phyloP scores from a whole-genome alignment of 2,888 invertebrate genomes.

The Vanessa cardui region DNA sequence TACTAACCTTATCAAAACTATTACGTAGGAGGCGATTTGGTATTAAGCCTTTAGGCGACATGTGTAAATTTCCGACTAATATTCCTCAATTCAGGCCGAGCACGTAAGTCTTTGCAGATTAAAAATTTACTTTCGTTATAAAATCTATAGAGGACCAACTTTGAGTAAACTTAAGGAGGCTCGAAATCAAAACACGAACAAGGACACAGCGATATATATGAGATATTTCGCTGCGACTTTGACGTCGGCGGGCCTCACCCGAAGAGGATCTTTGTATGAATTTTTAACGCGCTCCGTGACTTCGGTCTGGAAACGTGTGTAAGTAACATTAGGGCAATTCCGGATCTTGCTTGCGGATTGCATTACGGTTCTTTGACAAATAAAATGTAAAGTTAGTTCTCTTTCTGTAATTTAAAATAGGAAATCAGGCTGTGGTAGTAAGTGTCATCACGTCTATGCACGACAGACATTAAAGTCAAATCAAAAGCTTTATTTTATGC shows the following conservation, averaged over 20 bases:
- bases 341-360: slow-evolving; percentile 17
- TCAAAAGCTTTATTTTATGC: too few relatives aligned
- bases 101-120: too few relatives aligned
- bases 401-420: not conserved
- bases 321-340: slow-evolving; percentile 18
- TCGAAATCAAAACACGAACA: slow-evolving; percentile 1
- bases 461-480: too few relatives aligned
- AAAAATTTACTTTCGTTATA: too few relatives aligned
- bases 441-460: too few relatives aligned
- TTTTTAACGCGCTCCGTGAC: slow-evolving; percentile 25
- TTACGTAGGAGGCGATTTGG: too few relatives aligned
- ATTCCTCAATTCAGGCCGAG: too few relatives aligned
- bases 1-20: too few relatives aligned
- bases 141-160: too few relatives aligned
- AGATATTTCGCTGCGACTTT: not conserved
- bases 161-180: not conserved
- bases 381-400: not conserved
- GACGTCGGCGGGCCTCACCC: slow-evolving; percentile 14
- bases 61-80: too few relatives aligned
- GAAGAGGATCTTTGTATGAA: slow-evolving; percentile 19
- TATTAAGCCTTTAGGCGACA: too few relatives aligned
- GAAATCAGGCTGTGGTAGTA: too few relatives aligned
- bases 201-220: not conserved
- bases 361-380: slow-evolving; percentile 7
- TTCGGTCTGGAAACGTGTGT: slow-evolving; percentile 2